phyloP scores from a whole-genome alignment of 2,113 vertebrate genomes.

The Diadophis punctatus region DNA sequence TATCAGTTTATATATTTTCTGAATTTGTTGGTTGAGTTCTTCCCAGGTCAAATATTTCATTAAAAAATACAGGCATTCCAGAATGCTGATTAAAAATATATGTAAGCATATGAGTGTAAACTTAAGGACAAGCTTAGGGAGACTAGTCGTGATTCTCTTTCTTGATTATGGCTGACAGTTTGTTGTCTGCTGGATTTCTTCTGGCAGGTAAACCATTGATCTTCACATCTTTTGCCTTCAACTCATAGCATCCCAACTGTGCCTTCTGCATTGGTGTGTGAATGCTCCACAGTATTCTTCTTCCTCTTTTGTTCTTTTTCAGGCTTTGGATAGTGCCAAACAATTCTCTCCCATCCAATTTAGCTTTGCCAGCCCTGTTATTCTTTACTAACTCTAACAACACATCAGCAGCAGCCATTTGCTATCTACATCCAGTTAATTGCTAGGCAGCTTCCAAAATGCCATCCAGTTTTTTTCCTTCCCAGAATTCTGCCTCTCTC shows the following conservation, averaged over 20 bases:
- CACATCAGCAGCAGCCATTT: neutral
- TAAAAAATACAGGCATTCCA: neutral
- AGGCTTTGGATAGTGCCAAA: neutral
- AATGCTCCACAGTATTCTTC: neutral
- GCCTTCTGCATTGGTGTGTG: neutral
- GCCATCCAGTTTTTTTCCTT: neutral
- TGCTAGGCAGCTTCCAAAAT: neutral
- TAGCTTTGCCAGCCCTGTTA: neutral
- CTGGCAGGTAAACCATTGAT: neutral
- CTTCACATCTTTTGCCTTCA: neutral
- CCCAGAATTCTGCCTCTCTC: neutral
- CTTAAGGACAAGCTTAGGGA: neutral
- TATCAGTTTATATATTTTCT: neutral
- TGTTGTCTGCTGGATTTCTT: neutral
- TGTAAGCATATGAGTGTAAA: neutral
- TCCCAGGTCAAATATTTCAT: neutral
- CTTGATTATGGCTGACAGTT: neutral
- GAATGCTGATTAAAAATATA: neutral
- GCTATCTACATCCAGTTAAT: neutral
- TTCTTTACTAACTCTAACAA: neutral
- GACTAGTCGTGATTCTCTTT: neutral
- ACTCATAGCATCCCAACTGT: neutral
- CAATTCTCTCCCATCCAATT: neutral
- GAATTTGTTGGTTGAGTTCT: neutral
- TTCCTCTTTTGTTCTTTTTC: neutral